Evolutionary conservation across 92 coral and sea anemone species (phyloP).

Genomic region (Actinostola sp.): DNA sequence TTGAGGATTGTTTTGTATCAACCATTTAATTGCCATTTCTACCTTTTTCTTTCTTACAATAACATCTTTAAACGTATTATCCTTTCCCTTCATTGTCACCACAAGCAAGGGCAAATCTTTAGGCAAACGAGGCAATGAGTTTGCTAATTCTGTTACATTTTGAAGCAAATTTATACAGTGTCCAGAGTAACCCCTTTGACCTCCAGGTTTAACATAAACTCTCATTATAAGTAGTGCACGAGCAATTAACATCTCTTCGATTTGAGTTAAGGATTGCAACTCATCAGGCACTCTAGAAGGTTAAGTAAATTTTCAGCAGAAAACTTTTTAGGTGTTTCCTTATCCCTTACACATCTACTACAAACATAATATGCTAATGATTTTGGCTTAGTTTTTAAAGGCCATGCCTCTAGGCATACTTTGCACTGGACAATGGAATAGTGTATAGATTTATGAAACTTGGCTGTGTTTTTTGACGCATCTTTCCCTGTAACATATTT

Average conservation of each 20-base stretch:
- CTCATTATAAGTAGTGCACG: constrained; percentile 71
- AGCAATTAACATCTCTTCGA: constrained; percentile 72
- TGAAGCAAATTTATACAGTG: constrained; percentile 72
- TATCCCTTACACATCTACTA: constrained; percentile 59
- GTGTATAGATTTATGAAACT: constrained; percentile 51
- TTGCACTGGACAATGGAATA: constrained; percentile 52
- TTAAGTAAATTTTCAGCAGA: constrained; percentile 66
- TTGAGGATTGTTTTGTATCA: constrained; percentile 63
- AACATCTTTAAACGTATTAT: constrained; percentile 67
- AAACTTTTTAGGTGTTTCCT: constrained; percentile 52
- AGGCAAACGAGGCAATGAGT: constrained; percentile 67
- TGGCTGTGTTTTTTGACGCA: constrained; percentile 27
- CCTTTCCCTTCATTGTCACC: constrained; percentile 68
- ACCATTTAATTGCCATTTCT: constrained; percentile 64
- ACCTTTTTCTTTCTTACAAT: constrained; percentile 60
- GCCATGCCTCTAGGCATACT: constrained; percentile 62
- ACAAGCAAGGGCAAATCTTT: constrained; percentile 67
- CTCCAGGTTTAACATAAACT: constrained; percentile 69
- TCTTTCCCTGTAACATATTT: background rate
- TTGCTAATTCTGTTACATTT: constrained; percentile 62
- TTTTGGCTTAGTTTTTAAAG: constrained; percentile 34
- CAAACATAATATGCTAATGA: constrained; percentile 29
- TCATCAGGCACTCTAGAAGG: constrained; percentile 63
- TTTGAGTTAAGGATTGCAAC: constrained; percentile 65
- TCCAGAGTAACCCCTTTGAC: constrained; percentile 68